A percentile compares a stretch with the other conserved stretches of the same genome.
phyloP scores from a whole-genome alignment of 2,113 vertebrate genomes.

The Cryptotis parvus region DNA sequence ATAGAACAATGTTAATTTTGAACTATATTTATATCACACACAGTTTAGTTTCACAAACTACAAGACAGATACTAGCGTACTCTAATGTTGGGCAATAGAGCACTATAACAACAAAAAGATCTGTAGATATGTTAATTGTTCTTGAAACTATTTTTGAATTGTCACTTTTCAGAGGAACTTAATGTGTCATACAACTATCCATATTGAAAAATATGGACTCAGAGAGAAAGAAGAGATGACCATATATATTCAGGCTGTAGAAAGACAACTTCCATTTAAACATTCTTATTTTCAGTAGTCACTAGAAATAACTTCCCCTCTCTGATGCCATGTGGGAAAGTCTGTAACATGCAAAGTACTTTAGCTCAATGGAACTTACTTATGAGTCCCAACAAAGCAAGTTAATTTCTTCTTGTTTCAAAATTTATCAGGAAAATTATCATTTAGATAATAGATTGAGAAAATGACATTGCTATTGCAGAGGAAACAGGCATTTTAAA shows the following conservation, averaged over 20 bases:
- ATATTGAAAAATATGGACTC: not conserved
- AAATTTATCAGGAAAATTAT: slow-evolving; percentile 62
- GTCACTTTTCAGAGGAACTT: not conserved
- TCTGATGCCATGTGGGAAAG: not conserved
- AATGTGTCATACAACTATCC: not conserved
- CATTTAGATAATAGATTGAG: slow-evolving; percentile 58
- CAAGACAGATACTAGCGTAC: not conserved
- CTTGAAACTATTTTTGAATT: slow-evolving; percentile 41
- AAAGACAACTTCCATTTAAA: slow-evolving; percentile 28
- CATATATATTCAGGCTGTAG: slow-evolving; percentile 47
- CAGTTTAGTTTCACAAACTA: slow-evolving; percentile 23
- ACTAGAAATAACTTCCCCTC: not conserved
- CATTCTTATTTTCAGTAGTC: slow-evolving; percentile 17
- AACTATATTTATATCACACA: slow-evolving; percentile 6
- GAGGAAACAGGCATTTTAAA: slow-evolving; percentile 25
- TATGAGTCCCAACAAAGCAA: slow-evolving; percentile 54
- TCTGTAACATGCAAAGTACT: slow-evolving; percentile 12
- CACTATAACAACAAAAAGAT: not conserved
- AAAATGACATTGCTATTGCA: slow-evolving; percentile 13
- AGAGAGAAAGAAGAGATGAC: not conserved
- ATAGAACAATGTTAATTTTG: slow-evolving; percentile 35
- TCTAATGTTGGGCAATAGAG: not conserved
- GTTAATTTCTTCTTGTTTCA: slow-evolving; percentile 38
- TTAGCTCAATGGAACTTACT: slow-evolving; percentile 3
- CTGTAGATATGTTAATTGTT: not conserved